Percentiles rank a stretch among this genome's conserved stretches.
Conservation (phyloP, 1,140 invertebrate genomes). For the Neuroterus valhalla region DNA sequence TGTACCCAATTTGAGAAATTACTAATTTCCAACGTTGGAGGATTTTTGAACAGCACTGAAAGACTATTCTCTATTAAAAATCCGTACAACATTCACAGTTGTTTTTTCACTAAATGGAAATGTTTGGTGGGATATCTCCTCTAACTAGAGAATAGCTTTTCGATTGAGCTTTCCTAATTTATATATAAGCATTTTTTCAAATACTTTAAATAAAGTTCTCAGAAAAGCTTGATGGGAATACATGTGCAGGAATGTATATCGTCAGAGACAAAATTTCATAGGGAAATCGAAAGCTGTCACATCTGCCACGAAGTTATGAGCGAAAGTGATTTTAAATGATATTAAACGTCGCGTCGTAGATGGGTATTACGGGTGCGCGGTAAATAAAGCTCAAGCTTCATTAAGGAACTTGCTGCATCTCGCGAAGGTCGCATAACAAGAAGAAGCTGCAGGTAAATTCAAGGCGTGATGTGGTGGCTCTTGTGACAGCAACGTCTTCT, state of each 20-base stretch:
- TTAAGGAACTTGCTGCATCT: constrained; percentile 19
- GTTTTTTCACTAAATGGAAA: no score
- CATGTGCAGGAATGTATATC: background rate
- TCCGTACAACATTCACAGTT: no score
- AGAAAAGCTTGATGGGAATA: no score
- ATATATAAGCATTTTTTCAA: background rate
- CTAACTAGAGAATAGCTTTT: no score
- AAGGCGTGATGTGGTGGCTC: constrained; percentile 34
- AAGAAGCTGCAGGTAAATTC: constrained; percentile 23
- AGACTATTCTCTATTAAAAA: no score
- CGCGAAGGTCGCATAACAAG: constrained; percentile 30
- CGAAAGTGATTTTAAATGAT: constrained; percentile 8
- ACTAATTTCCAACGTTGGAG: no score
- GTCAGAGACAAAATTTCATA: background rate
- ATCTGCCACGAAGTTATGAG: constrained; percentile 1
- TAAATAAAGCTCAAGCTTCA: constrained; percentile 30
- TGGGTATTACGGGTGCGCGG: background rate
- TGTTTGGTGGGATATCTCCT: no score
- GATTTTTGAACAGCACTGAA: no score
- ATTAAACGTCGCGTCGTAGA: constrained; percentile 9
- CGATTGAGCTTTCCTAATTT: no score
- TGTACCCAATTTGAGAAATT: background rate
- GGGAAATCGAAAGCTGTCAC: constrained; percentile 19
- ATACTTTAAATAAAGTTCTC: no score
- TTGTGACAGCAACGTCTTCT: constrained; percentile 18